Evolutionary conservation across 1,140 invertebrate genomes (phyloP).

Genomic region (Bombus difficillimus): DNA sequence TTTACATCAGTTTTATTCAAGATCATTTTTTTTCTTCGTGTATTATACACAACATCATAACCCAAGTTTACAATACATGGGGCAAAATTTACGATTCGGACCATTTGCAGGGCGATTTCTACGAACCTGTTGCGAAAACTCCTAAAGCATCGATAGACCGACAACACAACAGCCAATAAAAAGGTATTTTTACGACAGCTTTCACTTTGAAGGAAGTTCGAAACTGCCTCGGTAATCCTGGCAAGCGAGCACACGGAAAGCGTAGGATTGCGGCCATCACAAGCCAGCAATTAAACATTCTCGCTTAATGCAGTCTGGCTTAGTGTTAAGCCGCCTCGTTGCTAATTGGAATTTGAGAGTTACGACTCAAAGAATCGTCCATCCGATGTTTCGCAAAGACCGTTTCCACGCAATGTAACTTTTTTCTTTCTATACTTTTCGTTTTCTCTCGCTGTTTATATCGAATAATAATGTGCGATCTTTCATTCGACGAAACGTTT

Average conservation of each 20-base stretch:
- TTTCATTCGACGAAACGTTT: too few relatives aligned
- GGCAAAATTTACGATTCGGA: background rate
- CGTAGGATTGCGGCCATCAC: background rate
- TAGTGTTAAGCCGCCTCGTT: constrained; percentile 2
- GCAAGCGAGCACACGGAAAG: constrained; percentile 6
- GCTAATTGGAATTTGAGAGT: constrained; percentile 39
- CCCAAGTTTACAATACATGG: background rate
- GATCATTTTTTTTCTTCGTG: background rate
- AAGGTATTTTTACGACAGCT: constrained; percentile 2
- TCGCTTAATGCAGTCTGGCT: constrained; percentile 12
- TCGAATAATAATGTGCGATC: too few relatives aligned
- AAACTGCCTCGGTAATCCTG: constrained; percentile 18
- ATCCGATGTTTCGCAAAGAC: background rate
- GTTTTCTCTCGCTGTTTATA: too few relatives aligned
- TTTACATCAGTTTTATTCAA: background rate
- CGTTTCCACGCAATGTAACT: background rate
- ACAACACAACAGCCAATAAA: constrained; percentile 3
- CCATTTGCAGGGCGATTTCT: background rate
- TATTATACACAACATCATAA: background rate
- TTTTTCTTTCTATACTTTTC: too few relatives aligned
- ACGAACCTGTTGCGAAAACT: constrained; percentile 30
- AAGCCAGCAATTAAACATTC: background rate
- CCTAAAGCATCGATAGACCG: constrained; percentile 24
- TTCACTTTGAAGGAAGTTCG: constrained; percentile 1
- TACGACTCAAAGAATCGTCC: constrained; percentile 9